These are phyloP conservation scores for Chrysaora quinquecirrha DNA, from an alignment of 30 jellyfish, hydroid and myxozoan genomes.

Conservation along the genomic window DNA sequence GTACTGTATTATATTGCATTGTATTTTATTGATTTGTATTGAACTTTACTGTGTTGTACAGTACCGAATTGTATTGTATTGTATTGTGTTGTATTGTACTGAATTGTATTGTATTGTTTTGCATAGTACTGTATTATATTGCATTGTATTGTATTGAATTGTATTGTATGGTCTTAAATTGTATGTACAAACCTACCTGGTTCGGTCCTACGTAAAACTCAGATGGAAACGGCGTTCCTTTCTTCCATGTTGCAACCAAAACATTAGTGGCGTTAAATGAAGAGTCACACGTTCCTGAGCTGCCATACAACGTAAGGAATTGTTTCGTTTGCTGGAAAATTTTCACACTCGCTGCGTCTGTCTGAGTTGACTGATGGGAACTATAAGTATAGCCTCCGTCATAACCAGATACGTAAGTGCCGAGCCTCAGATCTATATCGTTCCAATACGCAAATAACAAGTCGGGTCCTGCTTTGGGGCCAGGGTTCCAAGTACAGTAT, in stretches of 20 bases:
- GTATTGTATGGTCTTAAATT: too few relatives aligned
- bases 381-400: slow-evolving; percentile 35
- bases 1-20: too few relatives aligned
- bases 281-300: not conserved
- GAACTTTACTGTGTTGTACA: too few relatives aligned
- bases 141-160: too few relatives aligned
- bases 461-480: slow-evolving; percentile 1
- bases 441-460: slow-evolving; percentile 37
- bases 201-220: slow-evolving; percentile 2
- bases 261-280: slow-evolving; percentile 30
- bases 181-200: slow-evolving; percentile 10
- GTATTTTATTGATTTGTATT: too few relatives aligned
- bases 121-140: too few relatives aligned
- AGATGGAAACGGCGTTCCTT: slow-evolving; percentile 49
- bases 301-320: slow-evolving; percentile 23
- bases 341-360: slow-evolving; percentile 23
- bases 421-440: slow-evolving; percentile 35
- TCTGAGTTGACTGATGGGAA: slow-evolving; percentile 4
- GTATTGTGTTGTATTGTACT: too few relatives aligned
- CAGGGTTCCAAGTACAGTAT: slow-evolving; percentile 30
- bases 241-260: slow-evolving; percentile 46
- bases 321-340: slow-evolving; percentile 41
- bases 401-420: not conserved
- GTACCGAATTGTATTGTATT: too few relatives aligned
- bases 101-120: too few relatives aligned